Conservation (phyloP, 1,140 invertebrate species). For the Galleria mellonella region DNA sequence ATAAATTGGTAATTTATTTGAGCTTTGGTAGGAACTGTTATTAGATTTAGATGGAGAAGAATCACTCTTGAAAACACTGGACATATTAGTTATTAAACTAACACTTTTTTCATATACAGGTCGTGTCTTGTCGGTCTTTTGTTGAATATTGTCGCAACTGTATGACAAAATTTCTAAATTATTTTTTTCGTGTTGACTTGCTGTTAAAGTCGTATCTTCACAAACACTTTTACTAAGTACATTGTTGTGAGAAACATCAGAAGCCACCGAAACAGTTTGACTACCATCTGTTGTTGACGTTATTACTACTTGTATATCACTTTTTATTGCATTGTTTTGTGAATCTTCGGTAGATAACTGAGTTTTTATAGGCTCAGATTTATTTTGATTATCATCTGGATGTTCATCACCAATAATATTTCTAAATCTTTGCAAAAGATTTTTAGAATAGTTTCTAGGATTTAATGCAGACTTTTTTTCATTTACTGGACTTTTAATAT, state of each 20-base stretch:
- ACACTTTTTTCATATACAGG: conserved; percentile 56
- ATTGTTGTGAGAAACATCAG: conserved; percentile 33
- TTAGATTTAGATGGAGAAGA: conserved; percentile 54
- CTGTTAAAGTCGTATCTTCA: conserved; percentile 47
- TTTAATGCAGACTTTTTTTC: conserved; percentile 59
- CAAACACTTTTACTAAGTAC: conserved; percentile 61
- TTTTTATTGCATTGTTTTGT: conserved; percentile 25
- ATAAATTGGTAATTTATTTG: conserved; percentile 76
- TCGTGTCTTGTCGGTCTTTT: conserved; percentile 32
- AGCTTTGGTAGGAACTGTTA: conserved; percentile 66
- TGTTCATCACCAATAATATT: conserved; percentile 74
- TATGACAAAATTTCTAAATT: conserved; percentile 56
- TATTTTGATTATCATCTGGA: conserved; percentile 51
- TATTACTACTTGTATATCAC: conserved; percentile 56
- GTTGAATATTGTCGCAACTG: conserved; percentile 64
- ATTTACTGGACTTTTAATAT: conserved; percentile 51
- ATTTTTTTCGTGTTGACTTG: conserved; percentile 56
- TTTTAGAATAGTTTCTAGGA: conserved; percentile 70
- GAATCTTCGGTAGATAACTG: conserved; percentile 18
- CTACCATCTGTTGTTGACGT: conserved; percentile 46
- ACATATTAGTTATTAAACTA: conserved; percentile 48
- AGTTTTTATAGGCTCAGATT: conserved; percentile 24
- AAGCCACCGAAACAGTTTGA: conserved; percentile 34
- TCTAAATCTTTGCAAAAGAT: conserved; percentile 74
- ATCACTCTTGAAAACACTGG: conserved; percentile 28